phyloP scores from a whole-genome alignment of 2,797 vertebrate genomes.

The Syndactyla subalaris region DNA sequence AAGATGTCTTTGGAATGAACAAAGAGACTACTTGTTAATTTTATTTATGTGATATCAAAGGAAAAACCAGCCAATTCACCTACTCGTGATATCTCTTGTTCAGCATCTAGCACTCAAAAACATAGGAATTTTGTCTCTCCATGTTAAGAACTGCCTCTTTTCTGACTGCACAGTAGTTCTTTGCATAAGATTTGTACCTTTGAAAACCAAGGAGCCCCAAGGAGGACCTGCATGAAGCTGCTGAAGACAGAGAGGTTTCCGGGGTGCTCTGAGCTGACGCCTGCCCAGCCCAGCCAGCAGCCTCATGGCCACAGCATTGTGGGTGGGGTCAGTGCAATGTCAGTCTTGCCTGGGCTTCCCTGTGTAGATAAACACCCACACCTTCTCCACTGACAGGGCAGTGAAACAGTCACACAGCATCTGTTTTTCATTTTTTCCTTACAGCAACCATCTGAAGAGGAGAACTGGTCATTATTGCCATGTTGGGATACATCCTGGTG shows the following conservation, averaged over 20 bases:
- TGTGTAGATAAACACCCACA: background rate
- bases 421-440: background rate
- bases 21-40: background rate
- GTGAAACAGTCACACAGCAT: background rate
- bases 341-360: background rate
- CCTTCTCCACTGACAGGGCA: background rate
- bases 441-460: background rate
- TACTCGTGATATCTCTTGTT: background rate
- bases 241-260: background rate
- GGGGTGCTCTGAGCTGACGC: background rate
- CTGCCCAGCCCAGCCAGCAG: background rate
- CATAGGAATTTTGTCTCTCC: background rate
- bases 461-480: background rate
- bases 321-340: background rate
- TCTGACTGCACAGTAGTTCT: background rate
- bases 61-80: background rate
- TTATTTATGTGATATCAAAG: constrained; percentile 28
- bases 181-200: background rate
- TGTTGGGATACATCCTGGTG: rapidly evolving
- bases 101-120: background rate
- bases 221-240: background rate
- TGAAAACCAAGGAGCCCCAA: background rate
- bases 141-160: background rate
- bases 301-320: rapidly evolving
- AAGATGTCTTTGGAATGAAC: constrained; percentile 4